Percentiles rank a stretch among this genome's conserved stretches.
These are phyloP conservation scores for Urophycis tenuis DNA, from an alignment of 2,797 vertebrate genomes.

Conservation along the genomic window DNA sequence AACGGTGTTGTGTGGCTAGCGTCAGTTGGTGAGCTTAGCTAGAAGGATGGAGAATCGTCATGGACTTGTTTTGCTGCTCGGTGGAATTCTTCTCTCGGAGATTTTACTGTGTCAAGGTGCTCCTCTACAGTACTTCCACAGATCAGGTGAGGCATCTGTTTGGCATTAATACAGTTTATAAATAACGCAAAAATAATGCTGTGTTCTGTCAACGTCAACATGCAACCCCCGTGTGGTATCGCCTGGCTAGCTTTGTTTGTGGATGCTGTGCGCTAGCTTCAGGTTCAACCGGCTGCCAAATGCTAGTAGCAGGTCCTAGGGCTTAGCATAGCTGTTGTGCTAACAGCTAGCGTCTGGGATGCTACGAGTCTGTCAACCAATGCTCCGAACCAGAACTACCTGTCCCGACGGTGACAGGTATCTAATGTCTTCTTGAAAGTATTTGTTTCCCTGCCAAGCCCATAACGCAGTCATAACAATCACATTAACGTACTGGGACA, in stretches of 20 bases:
- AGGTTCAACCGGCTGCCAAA: slow-evolving; percentile 16
- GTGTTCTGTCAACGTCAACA: not conserved
- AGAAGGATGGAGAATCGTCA: slow-evolving; percentile 65
- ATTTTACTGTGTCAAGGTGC: slow-evolving; percentile 53
- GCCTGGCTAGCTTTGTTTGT: slow-evolving; percentile 1
- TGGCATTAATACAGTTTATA: not conserved
- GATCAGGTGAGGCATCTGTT: slow-evolving; percentile 61
- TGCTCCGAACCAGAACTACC: not conserved
- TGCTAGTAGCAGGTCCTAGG: slow-evolving; percentile 26
- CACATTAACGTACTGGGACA: not conserved
- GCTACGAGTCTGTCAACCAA: not conserved
- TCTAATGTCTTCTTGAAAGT: not conserved
- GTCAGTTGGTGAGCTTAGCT: slow-evolving; percentile 46
- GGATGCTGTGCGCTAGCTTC: slow-evolving; percentile 11
- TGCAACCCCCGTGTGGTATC: not conserved
- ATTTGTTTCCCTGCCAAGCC: not conserved
- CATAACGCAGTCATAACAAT: not conserved
- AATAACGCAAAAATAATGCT: not conserved
- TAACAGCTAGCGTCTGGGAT: not conserved
- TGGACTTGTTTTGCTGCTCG: slow-evolving; percentile 62
- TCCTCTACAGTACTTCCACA: slow-evolving; percentile 57
- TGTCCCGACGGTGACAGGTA: not conserved
- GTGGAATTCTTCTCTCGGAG: slow-evolving; percentile 57
- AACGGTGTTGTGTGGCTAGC: slow-evolving; percentile 44
- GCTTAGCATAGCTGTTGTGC: not conserved